Base-by-base conservation (phyloP, 2,113 vertebrate genomes). In the Coreoperca whiteheadi region DNA sequence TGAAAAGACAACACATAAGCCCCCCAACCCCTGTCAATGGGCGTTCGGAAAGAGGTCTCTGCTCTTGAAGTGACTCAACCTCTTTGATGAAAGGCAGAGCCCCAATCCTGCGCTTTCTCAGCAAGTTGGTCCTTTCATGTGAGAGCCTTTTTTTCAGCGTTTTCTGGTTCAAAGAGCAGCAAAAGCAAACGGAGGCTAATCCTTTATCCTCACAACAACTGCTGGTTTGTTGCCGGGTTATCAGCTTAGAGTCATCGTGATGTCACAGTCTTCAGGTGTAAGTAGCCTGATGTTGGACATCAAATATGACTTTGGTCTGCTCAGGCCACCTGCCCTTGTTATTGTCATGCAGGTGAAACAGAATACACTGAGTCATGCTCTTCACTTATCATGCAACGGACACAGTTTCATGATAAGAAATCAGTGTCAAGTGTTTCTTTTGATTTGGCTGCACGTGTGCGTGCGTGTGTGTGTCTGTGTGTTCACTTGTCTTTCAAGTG, bases 161-260 rank as follows among this genome's bases (percentile, higher is more conserved):
- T 88, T 93, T 92, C 91, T 82, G 92, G 93, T 92, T 95, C 92
- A 94, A 91, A 95, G 92, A 92, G 87, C 86, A 86, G 81, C 74
- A 70, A 88, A 92, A 90, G 82, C 87, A 92, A 92, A 89, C 72
- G 16, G 66, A 60, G 77, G 60, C 74, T 93, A 93, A 93, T 92
- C 90, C 90, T 82, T 88, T 93, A 91, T 90, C 83, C 89, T 83
- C 88, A 91, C 78, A 93, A 89, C 90, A 90, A 88, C 75, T 1
- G 51, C 80, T 15, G 86, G 89, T 84, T 88, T 92, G 87, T 83
- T 84, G 86, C 81, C 1, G 90, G 87, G 87, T 90, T 92, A 93
- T 91, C 88, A 89, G 89, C 88, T 91, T 84, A 85, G 71, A 90
- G 85, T 87, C 91, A 87, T 80, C 77, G 14, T 89, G 91, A 93